These are phyloP conservation scores for Muntiacus reevesi DNA, from an alignment of 2,113 vertebrate genomes.

Conservation along the genomic window DNA sequence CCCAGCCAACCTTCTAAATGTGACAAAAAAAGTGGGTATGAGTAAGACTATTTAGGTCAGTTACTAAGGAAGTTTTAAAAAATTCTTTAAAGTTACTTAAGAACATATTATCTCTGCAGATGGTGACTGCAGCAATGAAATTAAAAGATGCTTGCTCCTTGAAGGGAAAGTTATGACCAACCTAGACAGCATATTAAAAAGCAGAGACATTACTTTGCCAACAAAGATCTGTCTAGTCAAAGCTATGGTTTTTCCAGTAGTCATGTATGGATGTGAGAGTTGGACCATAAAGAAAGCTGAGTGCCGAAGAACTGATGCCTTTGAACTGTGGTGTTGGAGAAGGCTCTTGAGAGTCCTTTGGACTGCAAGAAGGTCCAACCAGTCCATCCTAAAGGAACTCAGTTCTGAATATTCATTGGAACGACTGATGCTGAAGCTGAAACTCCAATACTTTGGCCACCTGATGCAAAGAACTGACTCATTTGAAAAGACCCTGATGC, in stretches of 20 bases:
- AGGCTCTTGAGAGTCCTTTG: background rate
- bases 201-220: background rate
- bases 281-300: background rate
- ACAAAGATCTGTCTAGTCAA: background rate
- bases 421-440: background rate
- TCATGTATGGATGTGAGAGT: background rate
- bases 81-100: background rate
- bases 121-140: background rate
- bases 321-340: background rate
- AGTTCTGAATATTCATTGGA: background rate
- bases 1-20: background rate
- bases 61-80: background rate
- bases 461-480: background rate
- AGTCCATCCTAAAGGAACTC: background rate
- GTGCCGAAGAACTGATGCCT: fast-evolving
- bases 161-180: background rate
- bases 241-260: background rate
- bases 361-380: background rate
- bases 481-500: background rate
- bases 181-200: background rate
- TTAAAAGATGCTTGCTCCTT: background rate
- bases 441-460: background rate
- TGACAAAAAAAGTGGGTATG: background rate
- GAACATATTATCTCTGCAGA: background rate
- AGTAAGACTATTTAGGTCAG: background rate